A percentile compares a stretch with the other conserved stretches of the same genome.
Conservation (phyloP, 2,888 invertebrate genomes). For the Sesia apiformis region DNA sequence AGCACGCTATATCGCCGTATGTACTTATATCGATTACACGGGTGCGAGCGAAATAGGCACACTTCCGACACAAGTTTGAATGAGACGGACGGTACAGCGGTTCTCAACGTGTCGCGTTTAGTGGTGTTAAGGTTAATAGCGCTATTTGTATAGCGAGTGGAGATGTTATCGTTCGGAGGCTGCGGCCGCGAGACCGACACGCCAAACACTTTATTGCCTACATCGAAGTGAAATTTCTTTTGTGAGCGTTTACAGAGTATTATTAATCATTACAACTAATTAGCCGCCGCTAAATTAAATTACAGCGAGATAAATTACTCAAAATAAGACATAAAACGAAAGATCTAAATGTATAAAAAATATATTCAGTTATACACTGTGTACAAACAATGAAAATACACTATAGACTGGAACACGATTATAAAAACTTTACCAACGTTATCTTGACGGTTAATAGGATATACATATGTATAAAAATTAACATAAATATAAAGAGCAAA, state of each 20-base stretch:
- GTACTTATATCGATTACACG: constrained; percentile 11
- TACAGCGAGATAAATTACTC: too few relatives aligned
- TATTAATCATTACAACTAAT: background rate
- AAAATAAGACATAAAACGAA: too few relatives aligned
- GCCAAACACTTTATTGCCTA: constrained; percentile 31
- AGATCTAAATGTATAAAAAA: too few relatives aligned
- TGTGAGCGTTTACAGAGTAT: background rate
- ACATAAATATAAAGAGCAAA: background rate
- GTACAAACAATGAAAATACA: too few relatives aligned
- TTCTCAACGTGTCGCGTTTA: constrained; percentile 44
- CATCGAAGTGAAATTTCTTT: constrained; percentile 2
- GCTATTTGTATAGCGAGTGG: constrained; percentile 57
- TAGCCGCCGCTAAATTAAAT: too few relatives aligned
- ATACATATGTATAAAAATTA: background rate
- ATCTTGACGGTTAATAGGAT: too few relatives aligned
- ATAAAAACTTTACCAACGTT: too few relatives aligned
- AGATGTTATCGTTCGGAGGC: constrained; percentile 49
- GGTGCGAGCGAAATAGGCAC: constrained; percentile 18
- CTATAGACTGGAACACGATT: too few relatives aligned
- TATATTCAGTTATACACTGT: too few relatives aligned
- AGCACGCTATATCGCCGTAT: background rate
- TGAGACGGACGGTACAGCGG: constrained; percentile 21
- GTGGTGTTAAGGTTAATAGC: constrained; percentile 62
- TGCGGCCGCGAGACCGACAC: constrained; percentile 29
- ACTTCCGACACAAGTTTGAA: constrained; percentile 5